A percentile compares a stretch with the other conserved stretches of the same genome.
Evolutionary conservation across 2,797 vertebrate genomes (phyloP).

Genomic region (Tympanoctomys barrerae): DNA sequence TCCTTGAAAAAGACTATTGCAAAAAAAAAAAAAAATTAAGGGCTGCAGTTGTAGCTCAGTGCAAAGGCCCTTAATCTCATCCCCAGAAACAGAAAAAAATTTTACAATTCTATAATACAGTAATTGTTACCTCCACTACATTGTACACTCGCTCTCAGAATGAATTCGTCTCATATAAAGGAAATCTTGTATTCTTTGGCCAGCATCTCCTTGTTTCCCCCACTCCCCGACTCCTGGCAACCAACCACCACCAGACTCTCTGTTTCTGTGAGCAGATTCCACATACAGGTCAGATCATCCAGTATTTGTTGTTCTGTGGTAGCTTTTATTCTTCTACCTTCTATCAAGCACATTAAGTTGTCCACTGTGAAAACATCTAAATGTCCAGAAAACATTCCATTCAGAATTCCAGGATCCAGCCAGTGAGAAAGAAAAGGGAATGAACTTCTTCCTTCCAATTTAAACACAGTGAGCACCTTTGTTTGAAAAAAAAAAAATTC

Average conservation of each 20-base stretch:
- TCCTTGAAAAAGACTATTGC: neutral
- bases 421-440: neutral
- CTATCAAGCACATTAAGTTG: neutral
- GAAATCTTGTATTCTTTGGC: neutral
- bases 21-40: neutral
- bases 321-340: neutral
- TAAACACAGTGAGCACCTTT: slow-evolving; percentile 63
- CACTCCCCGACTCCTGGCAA: neutral
- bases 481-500: slow-evolving; percentile 60
- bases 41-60: neutral
- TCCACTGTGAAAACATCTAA: neutral
- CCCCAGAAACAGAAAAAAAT: neutral
- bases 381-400: slow-evolving; percentile 21
- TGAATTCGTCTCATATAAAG: neutral
- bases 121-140: neutral
- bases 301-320: neutral
- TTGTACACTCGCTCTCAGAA: neutral
- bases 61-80: neutral
- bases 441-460: slow-evolving; percentile 30
- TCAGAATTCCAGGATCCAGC: slow-evolving; percentile 47
- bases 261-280: neutral
- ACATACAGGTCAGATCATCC: neutral
- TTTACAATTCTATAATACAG: neutral
- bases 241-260: neutral
- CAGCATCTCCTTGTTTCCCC: neutral